Evolutionary conservation across 2,113 vertebrate species (phyloP), one percentile per base, ranked within the genome.

Genomic region (Pogona vitticeps): DNA sequence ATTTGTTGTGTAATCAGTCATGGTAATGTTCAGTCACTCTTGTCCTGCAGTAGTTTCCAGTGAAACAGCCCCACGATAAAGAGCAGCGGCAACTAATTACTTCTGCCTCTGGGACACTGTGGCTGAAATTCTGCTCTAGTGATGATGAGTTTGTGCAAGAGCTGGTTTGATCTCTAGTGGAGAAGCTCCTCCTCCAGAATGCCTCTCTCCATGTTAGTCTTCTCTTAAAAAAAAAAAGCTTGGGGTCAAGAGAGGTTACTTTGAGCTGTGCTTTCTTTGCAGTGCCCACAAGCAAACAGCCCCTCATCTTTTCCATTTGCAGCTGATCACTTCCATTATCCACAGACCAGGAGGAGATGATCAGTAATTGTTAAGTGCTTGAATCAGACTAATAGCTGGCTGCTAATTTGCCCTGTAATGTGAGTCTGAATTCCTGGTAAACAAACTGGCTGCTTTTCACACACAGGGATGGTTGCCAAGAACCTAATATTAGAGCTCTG

Each of bases 401-500:
- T 95, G 94, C 94, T 95, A 94, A 96, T 97, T 97, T 95, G 86
- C 92, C 75, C 96, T 96, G 95, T 96, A 96, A 97, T 97, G 92
- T 92, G 91, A 94, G 94, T 95, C 96, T 95, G 94, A 95, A 97
- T 96, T 97, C 95, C 96, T 97, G 96, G 96, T 97, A 96, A 97
- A 97, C 96, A 97, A 95, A 95, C 94, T 86, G 92, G 94, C 95
- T 92, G 93, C 94, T 95, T 96, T 96, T 92, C 92, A 84, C 93
- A 94, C 86, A 91, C 82, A 94, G 94, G 96, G 96, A 95, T 91
- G 91, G 88, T 95, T 95, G 97, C 96, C 96, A 97, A 96, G 94
- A 95, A 84, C 90, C 76, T 83, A 94, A 95, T 95, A 93, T 94
- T 95, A 95, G 93, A 92, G 91, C 94, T 92, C 91, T 95, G 88